Conservation (phyloP, 2,797 vertebrate species). For the Lepus townsendii region DNA sequence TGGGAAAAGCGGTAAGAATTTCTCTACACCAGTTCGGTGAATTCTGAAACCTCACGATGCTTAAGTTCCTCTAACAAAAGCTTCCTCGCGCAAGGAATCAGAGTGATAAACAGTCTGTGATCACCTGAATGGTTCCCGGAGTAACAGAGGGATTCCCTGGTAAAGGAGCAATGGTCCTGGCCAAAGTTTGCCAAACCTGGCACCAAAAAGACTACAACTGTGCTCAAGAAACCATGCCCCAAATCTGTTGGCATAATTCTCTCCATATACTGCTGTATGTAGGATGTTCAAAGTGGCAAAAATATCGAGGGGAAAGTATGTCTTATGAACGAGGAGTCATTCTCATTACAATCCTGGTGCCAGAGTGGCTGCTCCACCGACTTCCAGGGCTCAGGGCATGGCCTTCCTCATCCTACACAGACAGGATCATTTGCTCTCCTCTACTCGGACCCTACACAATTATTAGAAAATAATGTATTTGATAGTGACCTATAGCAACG, state of each 20-base stretch:
- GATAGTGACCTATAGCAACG: conserved; percentile 62
- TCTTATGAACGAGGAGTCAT: not conserved
- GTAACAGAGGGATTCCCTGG: not conserved
- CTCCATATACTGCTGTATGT: not conserved
- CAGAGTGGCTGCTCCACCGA: not conserved
- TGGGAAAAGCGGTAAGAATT: conserved; percentile 40
- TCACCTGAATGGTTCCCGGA: conserved; percentile 26
- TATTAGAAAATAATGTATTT: not conserved
- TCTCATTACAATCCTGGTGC: not conserved
- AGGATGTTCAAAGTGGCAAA: conserved; percentile 11
- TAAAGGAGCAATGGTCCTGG: not conserved
- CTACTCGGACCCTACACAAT: not conserved
- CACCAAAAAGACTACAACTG: not conserved
- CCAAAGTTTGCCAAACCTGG: not conserved
- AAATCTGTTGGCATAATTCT: not conserved
- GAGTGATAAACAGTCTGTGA: not conserved
- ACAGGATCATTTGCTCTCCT: not conserved
- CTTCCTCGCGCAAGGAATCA: conserved; percentile 23
- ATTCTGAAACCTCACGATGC: conserved; percentile 35
- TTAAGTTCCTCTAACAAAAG: conserved; percentile 26
- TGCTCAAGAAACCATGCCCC: not conserved
- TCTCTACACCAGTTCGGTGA: conserved; percentile 56
- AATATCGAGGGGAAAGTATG: not conserved
- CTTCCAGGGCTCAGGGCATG: not conserved
- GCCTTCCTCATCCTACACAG: not conserved